Percentiles rank a stretch among this genome's conserved stretches.
phyloP scores from a whole-genome alignment of 1,140 invertebrate genomes.

The Panagrolaimus sp. region DNA sequence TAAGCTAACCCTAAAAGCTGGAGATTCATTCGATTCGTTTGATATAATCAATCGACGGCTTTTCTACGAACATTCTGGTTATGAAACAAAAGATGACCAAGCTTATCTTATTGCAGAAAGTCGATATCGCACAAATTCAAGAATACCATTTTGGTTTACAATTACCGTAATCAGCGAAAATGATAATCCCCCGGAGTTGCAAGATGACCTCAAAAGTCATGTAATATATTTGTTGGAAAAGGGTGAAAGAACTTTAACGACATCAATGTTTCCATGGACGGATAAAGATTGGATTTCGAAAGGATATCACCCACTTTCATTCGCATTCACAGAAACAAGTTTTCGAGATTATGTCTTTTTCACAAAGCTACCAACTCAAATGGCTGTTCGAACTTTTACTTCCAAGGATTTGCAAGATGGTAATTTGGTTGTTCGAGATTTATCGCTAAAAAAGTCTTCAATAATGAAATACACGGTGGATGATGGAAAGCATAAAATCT shows the following conservation, averaged over 20 bases:
- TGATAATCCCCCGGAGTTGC: slow-evolving; percentile 44
- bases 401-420: slow-evolving; percentile 37
- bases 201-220: neutral
- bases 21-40: slow-evolving; percentile 46
- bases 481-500: slow-evolving; percentile 44
- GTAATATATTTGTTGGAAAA: slow-evolving; percentile 35
- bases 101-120: slow-evolving; percentile 44
- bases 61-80: slow-evolving; percentile 48
- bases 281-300: slow-evolving; percentile 38
- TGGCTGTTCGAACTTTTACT: slow-evolving; percentile 38
- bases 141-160: slow-evolving; percentile 49
- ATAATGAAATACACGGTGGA: slow-evolving; percentile 43
- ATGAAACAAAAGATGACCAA: slow-evolving; percentile 40
- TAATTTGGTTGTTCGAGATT: slow-evolving; percentile 45
- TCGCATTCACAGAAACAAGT: slow-evolving; percentile 4
- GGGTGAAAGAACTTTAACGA: slow-evolving; percentile 43
- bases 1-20: slow-evolving; percentile 31
- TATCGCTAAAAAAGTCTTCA: slow-evolving; percentile 29
- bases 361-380: slow-evolving; percentile 31
- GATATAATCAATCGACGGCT: slow-evolving; percentile 43
- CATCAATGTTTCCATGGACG: slow-evolving; percentile 41
- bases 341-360: slow-evolving; percentile 31
- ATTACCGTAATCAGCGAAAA: slow-evolving; percentile 47
- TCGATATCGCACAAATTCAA: slow-evolving; percentile 22
- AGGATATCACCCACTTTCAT: neutral